Base-by-base conservation (phyloP, 2,888 invertebrate genomes). In the Latrodectus elegans region DNA sequence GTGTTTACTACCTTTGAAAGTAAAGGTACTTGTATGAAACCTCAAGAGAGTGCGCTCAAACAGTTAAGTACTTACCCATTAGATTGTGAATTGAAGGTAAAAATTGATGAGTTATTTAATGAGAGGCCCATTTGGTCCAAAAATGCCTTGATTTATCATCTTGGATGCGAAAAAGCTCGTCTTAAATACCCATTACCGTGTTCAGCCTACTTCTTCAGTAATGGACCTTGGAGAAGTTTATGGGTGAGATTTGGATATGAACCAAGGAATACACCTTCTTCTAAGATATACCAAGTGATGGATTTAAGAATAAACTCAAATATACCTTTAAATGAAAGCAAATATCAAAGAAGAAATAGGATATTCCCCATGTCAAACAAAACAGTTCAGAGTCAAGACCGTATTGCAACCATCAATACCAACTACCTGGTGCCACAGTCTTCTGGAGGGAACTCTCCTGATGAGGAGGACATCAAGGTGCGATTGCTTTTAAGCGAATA, bases 151-250 rank as follows among this genome's bases (percentile, higher is more conserved):
- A 93, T 94, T 80, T 89, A 85, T 49, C 86, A 89, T 38, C 90
- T 91, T 0, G 90, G 91, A 51, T 90, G 92, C 67, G 91, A 91
- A 4, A 91, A 91, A 22, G 78, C 49, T 2, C 81, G 91, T 6
- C 84, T 97, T 0, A 97, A 96, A 92, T 94, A 94, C 84, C 94
- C 98, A 15, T 93, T 98, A 86, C 97, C 99, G 0, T 94, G 95
- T 51, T 93, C 97, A 6, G 96, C 97, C 0, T 96, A 96, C 92
- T 97, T 97, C 92, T 96, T 96, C 92, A 94, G 94, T 80, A 95
- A 95, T 89, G 99, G 99, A 0, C 99, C 98, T 0, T 99, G 98
- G 97, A 94, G 97, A 89, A 94, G 95, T 79, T 94, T 96, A 92
- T 99, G 99, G 96, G 95, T 97, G 0, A 95, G 94, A 90, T 90